A percentile compares a stretch with the other conserved stretches of the same genome.
These are phyloP conservation scores for Cylas formicarius DNA, from an alignment of 1,140 invertebrate species.

Conservation along the genomic window DNA sequence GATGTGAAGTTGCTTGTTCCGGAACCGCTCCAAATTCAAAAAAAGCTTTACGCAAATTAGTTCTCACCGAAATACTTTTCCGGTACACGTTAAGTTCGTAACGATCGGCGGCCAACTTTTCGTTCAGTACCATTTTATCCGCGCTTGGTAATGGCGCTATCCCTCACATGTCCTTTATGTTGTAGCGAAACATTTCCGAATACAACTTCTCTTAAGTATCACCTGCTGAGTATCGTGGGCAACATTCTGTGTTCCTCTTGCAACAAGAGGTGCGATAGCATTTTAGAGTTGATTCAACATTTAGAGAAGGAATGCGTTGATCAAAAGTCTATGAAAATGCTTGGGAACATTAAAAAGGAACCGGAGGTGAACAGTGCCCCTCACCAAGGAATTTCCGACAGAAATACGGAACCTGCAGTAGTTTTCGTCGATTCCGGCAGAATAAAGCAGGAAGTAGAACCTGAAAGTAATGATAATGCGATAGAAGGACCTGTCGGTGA, in stretches of 20 bases:
- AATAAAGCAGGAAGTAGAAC: neutral
- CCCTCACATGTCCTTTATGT: constrained; percentile 54
- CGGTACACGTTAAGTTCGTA: neutral
- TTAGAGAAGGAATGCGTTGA: constrained; percentile 51
- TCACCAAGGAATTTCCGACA: too few species aligned
- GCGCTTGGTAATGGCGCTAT: constrained; percentile 16
- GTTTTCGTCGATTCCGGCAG: neutral
- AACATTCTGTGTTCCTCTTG: constrained; percentile 52
- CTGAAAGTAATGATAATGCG: constrained; percentile 12
- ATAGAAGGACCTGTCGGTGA: constrained; percentile 22
- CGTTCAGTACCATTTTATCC: neutral
- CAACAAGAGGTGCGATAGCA: constrained; percentile 52
- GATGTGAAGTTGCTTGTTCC: constrained; percentile 32
- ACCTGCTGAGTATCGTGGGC: constrained; percentile 51
- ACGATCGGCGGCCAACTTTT: too few species aligned
- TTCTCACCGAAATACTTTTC: constrained; percentile 5
- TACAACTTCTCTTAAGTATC: constrained; percentile 49
- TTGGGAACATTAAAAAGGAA: constrained; percentile 17
- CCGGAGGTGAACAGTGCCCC: too few species aligned
- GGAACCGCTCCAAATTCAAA: constrained; percentile 23
- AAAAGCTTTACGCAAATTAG: constrained; percentile 6
- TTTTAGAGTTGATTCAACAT: constrained; percentile 55
- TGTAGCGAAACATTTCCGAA: constrained; percentile 54
- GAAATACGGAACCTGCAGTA: neutral
- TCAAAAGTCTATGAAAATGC: constrained; percentile 20